phyloP scores from a whole-genome alignment of 2,797 vertebrate genomes.

The Labroides dimidiatus region DNA sequence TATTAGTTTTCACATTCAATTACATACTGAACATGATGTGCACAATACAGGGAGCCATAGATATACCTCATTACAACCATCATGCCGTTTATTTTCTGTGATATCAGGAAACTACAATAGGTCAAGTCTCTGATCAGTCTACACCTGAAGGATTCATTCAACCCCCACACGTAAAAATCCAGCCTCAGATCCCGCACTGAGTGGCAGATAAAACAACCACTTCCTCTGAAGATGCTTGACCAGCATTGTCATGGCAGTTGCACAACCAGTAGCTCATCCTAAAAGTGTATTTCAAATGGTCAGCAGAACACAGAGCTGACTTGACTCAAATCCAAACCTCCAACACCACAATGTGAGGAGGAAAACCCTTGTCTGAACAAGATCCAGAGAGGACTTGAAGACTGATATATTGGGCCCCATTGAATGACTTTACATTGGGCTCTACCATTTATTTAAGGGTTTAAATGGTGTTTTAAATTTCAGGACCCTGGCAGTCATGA shows the following conservation, averaged over 20 bases:
- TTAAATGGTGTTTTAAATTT: no score
- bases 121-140: no score
- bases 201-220: background rate
- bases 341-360: background rate
- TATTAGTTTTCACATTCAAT: background rate
- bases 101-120: no score
- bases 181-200: background rate
- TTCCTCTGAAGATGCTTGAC: conserved; percentile 39
- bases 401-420: no score
- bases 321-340: conserved; percentile 13
- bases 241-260: conserved; percentile 26
- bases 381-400: background rate
- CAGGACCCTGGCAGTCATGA: no score
- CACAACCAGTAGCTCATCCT: conserved; percentile 30
- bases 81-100: no score
- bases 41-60: background rate
- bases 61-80: background rate
- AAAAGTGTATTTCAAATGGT: conserved; percentile 30
- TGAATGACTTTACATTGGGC: no score
- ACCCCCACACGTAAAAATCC: background rate
- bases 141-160: background rate
- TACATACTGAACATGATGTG: background rate
- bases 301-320: conserved; percentile 56
- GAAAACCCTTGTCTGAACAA: background rate
- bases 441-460: no score